Base-by-base conservation (phyloP, 1,140 invertebrate species). In the Pseudachorutes palmiensis region DNA sequence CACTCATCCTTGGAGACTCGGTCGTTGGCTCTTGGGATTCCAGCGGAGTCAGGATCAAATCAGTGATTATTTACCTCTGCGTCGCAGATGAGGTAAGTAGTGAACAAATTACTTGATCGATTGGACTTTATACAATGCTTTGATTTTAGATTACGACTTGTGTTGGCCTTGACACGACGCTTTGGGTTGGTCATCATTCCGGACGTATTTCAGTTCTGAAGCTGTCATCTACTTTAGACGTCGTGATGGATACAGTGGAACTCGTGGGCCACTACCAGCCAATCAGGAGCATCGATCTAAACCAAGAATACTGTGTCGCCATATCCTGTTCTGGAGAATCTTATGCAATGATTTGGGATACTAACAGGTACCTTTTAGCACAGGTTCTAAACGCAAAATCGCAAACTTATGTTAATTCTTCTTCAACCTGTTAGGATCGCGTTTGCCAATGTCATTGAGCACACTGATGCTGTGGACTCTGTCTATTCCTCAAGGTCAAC, bases 101-200 rank as follows among this genome's bases (percentile, higher is more conserved):
- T 22, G 48, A 22, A 45, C 26, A 61, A 59, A 58, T 57, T 26
- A 3, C 45, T 66, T 57, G 31, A 5, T 29, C 36, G 48, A 1
- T 57, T 48, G 5, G 60, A 61, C 16, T 26, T 51, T 19, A 22
- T 3, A 29, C 19, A 63, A 63, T 62, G 2, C 29, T 45, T 48
- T 45, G 59, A 41, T 64, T 29, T 45, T 61, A 73, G 69, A 73
- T 73, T 19, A 70, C 70, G 22, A 55, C 63, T 16, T 73, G 72
- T 45, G 31, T 22, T 2, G 57, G 61, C 19, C 68, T 67, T 31
- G 64, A 66, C n/a, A 66, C 36, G 30, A 51, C 62, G 0, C 57
- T 73, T n/a, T 73, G 72, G 72, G 63, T 71, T 65, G 72, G 72
- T 29, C 68, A 71, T 58, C 69, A 73, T 24, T 73, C 72, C 2